Base-by-base conservation (phyloP, 2,113 vertebrate genomes). In the Tonatia bakeri region DNA sequence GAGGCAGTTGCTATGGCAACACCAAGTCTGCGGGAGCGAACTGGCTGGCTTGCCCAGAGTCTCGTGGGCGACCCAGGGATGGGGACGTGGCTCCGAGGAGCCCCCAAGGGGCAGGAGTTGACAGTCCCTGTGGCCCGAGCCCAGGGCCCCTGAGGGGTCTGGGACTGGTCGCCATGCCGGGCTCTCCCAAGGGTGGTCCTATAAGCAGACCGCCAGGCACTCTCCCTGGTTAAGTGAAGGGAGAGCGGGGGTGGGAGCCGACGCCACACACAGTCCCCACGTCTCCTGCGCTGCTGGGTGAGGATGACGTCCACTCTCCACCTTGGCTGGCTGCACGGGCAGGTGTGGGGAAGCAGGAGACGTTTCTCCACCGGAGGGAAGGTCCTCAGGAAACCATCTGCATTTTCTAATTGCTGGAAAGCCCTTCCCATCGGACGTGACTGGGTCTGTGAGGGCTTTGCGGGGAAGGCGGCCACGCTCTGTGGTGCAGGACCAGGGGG, bases 1-100 rank as follows among this genome's bases (percentile, higher is more conserved):
- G 73, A 83, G 28, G 36, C 64, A 17, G 97, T 96, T 95, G 90
- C 96, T 75, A 80, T 28, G 95, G 95, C 94, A 96, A 88, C 59
- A 1, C 47, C 70, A 65, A 43, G 40, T 75, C 79, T 36, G 38
- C 1, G 1, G 76, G 65, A n/a, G n/a, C n/a, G 31, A 88, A 26
- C 19, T 20, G 91, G 43, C 33, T 90, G 2, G 28, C 79, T 79
- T 50, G 92, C 82, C 65, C 67, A 28, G 38, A 22, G 70, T 45
- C 94, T 94, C 22, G 19, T 45, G 17, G 45, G 47, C 52, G 24
- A 26, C 61, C 61, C 13, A 19, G 50, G 14, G 76, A 28, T 33
- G 43, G 87, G 7, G 47, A 50, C 2, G 0, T 12, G 20, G 31
- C 24, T 1, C 0, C 19, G 36, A 73, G 14, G 52, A 69, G 65